Base-by-base conservation (phyloP, 2,797 vertebrate species). In the Sorex maritimensis region DNA sequence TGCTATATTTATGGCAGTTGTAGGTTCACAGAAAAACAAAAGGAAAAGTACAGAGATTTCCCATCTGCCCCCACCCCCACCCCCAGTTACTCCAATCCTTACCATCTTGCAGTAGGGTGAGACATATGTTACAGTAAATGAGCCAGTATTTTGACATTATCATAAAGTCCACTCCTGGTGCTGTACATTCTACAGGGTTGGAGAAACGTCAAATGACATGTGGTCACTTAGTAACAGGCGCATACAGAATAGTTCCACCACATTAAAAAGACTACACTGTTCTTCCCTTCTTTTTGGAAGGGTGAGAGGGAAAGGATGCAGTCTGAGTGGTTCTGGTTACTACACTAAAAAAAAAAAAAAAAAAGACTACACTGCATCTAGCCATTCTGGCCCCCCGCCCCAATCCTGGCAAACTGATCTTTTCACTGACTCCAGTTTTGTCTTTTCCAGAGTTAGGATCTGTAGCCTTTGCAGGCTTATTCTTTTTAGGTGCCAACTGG, bases 21-120 rank as follows among this genome's bases (percentile, higher is more conserved):
- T 86, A 72, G 30, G 38, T 79, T 91, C 44, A 90, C 5, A 87
- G 44, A 72, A 94, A 61, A 84, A 78, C 83, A n/a, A 86, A 52
- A 46, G 67, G 14, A 69, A 63, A 55, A 82, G 28, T 30, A 55
- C 38, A 77, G 63, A 34, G 19, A 65, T 23, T 41, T 63, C 68
- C 34, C 46, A 69, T 17, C 55, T 24, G 67, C 1, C 26, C 67
- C 26, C 21, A 9, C 2, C 8, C 21, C 61, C 28, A 67, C 2
- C 5, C 52, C 52, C 38, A 71, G 11, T 81, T n/a, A 17, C 14
- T 38, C 15, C 30, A 55, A 6, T 72, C 38, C 34, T 24, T 67
- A 68, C 44, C 30, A 82, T 41, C 44, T 44, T 81, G 26, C 17
- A 23, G 24, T 38, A 30, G n/a, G n/a, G 10, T 23, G 28, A 24